Evolutionary conservation across 2,888 invertebrate species (phyloP).

Genomic region (Lasioglossum malachurum): DNA sequence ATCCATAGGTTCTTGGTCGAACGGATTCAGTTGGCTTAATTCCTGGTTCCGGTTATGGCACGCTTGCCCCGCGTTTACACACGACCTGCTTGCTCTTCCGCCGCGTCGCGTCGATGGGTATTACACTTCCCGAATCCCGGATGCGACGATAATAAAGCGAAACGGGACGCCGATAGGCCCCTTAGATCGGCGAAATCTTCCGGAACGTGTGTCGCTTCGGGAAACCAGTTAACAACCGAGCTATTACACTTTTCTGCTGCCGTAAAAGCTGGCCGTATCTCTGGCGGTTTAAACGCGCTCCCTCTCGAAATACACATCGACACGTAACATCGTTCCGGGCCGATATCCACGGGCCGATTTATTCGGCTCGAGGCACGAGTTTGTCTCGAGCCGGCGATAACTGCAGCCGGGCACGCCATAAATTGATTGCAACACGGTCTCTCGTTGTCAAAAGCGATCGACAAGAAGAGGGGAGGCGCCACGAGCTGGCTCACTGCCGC

Average conservation of each 20-base stretch:
- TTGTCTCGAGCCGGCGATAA: conserved; percentile 37
- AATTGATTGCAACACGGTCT: conserved; percentile 33
- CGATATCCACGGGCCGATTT: conserved; percentile 29
- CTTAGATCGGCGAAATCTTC: background rate
- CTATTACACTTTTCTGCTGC: background rate
- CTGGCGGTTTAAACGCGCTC: background rate
- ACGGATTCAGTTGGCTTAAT: conserved; percentile 64
- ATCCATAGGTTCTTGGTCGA: conserved; percentile 57
- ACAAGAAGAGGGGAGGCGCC: conserved; percentile 21
- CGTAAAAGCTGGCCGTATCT: background rate
- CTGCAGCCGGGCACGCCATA: conserved; percentile 39
- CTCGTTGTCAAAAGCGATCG: conserved; percentile 55
- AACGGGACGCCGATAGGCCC: background rate
- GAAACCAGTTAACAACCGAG: background rate
- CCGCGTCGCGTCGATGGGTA: conserved; percentile 18
- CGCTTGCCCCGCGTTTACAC: conserved; percentile 17
- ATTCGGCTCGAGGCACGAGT: conserved; percentile 33
- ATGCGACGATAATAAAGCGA: conserved; percentile 24
- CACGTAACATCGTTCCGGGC: conserved; percentile 20
- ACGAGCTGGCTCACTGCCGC: background rate
- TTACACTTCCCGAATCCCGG: conserved; percentile 30
- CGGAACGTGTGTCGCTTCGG: conserved; percentile 4
- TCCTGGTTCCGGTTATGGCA: conserved; percentile 47
- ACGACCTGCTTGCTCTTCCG: conserved; percentile 14
- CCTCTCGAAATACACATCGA: conserved; percentile 13